Evolutionary conservation across 1,140 invertebrate species (phyloP), one percentile per base, ranked within the genome.

Genomic region (Cyclargus thomasi): DNA sequence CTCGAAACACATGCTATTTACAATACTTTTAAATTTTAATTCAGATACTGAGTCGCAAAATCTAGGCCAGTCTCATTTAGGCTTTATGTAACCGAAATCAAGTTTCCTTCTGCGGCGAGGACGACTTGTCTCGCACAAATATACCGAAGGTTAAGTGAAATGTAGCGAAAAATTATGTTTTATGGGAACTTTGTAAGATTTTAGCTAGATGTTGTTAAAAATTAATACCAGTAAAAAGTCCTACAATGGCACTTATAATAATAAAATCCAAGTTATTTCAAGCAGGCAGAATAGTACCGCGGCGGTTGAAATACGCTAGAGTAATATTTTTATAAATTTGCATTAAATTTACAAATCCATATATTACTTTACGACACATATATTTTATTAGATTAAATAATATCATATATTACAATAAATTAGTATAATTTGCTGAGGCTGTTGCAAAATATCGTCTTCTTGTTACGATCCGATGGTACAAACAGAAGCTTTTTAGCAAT

Each of bases 301-400:
- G 36, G 10, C 36, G 8, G 10, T 16, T 16, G 39, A 16, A 47
- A 47, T 8, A 14, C 39, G 39, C 39, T 47, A 47, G 14, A 47
- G 39, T 47, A 47, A 47, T 47, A 47, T 1, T 47, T 47, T 47
- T 47, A n/a, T 2, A 47, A 47, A 47, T 47, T 47, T 14, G 39
- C 39, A 47, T 47, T 47, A 2, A 29, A 47, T 16, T 47, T 47
- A 47, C 36, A 47, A 47, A 47, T 14, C 39, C 14, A 47, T 47
- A 16, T 47, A 47, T 47, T 47, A 47, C 39, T 47, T 16, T 16
- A 22, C 59, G 18, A 62, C 14, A 62, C 17, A 62, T 62, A 16
- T 62, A 10, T 59, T 59, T 59, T 59, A 59, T 59, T 59, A 18
- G 18, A 20, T 18, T 29, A 62, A 18, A 62, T 62, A 14, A 47